These are phyloP conservation scores for Panzeria rudis DNA, from an alignment of 2,888 invertebrate species.

Conservation along the genomic window DNA sequence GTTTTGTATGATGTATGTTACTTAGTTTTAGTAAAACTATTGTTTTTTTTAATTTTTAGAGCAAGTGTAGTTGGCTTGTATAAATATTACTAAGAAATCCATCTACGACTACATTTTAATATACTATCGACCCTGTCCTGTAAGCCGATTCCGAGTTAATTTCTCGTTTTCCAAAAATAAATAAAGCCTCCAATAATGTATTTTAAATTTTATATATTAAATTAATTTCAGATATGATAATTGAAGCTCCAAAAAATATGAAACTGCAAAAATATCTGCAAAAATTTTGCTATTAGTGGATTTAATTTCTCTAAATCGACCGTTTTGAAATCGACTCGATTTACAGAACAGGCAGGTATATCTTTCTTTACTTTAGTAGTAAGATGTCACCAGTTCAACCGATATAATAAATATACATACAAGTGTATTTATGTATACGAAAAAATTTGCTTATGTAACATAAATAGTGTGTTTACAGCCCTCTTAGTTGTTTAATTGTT, in stretches of 20 bases:
- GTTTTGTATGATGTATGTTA: background rate
- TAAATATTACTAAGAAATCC: conserved; percentile 1
- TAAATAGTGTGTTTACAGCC: conserved; percentile 37
- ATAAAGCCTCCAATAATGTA: too few relatives aligned
- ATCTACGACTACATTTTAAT: background rate
- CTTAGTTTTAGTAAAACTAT: background rate
- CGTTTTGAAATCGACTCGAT: too few relatives aligned
- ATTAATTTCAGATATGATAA: too few relatives aligned
- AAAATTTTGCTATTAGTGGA: too few relatives aligned
- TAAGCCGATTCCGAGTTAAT: too few relatives aligned
- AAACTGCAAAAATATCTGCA: too few relatives aligned
- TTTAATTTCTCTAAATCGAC: too few relatives aligned
- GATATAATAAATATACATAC: conserved; percentile 4
- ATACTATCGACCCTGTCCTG: too few relatives aligned
- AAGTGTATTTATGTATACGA: background rate
- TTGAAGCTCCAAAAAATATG: too few relatives aligned
- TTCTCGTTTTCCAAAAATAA: too few relatives aligned
- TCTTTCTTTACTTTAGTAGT: conserved; percentile 18
- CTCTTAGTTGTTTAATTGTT: conserved; percentile 33
- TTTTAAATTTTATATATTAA: too few relatives aligned
- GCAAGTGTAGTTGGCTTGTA: background rate
- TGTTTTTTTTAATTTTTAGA: background rate
- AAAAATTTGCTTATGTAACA: conserved; percentile 10
- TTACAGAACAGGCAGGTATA: too few relatives aligned
- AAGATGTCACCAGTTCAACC: conserved; percentile 38